These are phyloP conservation scores for Electrona antarctica DNA, from an alignment of 2,113 vertebrate genomes.

Conservation along the genomic window DNA sequence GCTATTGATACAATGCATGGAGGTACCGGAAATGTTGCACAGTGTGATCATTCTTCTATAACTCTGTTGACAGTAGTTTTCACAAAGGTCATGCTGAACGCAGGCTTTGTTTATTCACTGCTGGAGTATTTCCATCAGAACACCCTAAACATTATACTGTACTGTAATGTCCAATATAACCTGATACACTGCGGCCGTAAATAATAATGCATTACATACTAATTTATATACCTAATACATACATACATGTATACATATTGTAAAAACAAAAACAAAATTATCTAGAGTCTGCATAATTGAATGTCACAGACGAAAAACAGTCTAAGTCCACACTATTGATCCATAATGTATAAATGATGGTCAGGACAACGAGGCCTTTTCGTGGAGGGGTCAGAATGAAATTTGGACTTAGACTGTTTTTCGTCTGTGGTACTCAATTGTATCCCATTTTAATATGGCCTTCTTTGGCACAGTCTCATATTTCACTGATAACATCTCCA, in stretches of 20 bases:
- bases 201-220: slow-evolving; percentile 3
- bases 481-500: slow-evolving; percentile 46
- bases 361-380: neutral
- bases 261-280: too few relatives aligned
- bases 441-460: neutral
- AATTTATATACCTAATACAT: too few relatives aligned
- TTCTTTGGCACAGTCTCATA: slow-evolving; percentile 5
- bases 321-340: too few relatives aligned
- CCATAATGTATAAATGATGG: too few relatives aligned
- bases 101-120: slow-evolving; percentile 26
- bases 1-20: neutral
- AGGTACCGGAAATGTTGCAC: neutral
- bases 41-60: neutral
- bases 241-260: neutral
- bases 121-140: neutral
- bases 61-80: neutral
- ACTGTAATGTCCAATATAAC: neutral
- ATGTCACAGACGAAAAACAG: too few relatives aligned
- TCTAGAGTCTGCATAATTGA: too few relatives aligned
- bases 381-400: too few relatives aligned
- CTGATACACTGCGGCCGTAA: neutral
- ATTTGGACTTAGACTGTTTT: too few relatives aligned
- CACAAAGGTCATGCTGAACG: slow-evolving; percentile 11
- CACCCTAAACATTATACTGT: neutral
- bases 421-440: too few relatives aligned